These are phyloP conservation scores for Heliconius himera DNA, from an alignment of 1,140 invertebrate species.

Conservation along the genomic window DNA sequence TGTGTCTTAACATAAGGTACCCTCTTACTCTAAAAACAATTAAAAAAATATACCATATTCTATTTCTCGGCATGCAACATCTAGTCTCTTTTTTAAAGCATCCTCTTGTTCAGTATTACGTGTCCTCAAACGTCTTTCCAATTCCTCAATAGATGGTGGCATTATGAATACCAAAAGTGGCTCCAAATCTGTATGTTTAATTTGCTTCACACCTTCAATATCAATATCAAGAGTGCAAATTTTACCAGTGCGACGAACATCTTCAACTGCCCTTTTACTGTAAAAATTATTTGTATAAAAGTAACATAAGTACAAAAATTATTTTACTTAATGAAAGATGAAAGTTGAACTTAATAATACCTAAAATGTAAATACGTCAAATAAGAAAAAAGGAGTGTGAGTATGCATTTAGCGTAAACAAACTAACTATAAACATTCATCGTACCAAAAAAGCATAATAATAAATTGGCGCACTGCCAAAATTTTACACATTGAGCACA, in stretches of 20 bases:
- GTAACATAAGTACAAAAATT: slow-evolving; percentile 21
- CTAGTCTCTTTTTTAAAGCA: slow-evolving; percentile 88
- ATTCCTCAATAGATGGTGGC: slow-evolving; percentile 91
- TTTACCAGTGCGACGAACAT: slow-evolving; percentile 89
- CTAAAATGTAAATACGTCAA: background rate
- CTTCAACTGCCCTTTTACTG: slow-evolving; percentile 93
- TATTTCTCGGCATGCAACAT: slow-evolving; percentile 89
- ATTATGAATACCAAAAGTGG: slow-evolving; percentile 95
- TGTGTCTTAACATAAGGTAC: too few relatives aligned
- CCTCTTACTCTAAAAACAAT: too few relatives aligned
- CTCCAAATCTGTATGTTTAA: slow-evolving; percentile 92
- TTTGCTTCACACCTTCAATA: slow-evolving; percentile 94
- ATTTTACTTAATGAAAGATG: background rate
- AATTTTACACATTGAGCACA: slow-evolving; percentile 65
- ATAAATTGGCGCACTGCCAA: slow-evolving; percentile 65
- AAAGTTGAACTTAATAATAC: slow-evolving; percentile 4
- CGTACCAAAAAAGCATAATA: slow-evolving; percentile 29
- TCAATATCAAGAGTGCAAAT: slow-evolving; percentile 98
- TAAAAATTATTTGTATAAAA: slow-evolving; percentile 1
- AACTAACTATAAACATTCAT: slow-evolving; percentile 52
- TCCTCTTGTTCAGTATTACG: slow-evolving; percentile 96
- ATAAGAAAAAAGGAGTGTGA: background rate
- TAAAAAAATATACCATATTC: slow-evolving; percentile 86
- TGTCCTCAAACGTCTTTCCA: slow-evolving; percentile 89
- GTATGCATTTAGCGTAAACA: background rate